phyloP scores from a whole-genome alignment of 2,888 invertebrate species.

The Drosophila peninsularis region DNA sequence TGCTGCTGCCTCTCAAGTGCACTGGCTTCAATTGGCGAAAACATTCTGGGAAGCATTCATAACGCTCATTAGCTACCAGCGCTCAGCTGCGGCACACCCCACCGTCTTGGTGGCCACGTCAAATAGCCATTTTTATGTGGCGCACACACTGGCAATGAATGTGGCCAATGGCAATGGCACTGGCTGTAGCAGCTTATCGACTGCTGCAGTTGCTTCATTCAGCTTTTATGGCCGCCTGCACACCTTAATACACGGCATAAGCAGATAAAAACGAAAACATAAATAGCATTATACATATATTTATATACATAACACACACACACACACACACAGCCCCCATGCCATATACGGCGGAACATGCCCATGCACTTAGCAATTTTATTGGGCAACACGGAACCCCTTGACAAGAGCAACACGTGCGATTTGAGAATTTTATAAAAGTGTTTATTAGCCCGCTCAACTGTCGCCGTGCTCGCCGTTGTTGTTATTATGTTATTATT shows the following conservation, averaged over 20 bases:
- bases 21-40: slow-evolving; percentile 45
- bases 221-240: slow-evolving; percentile 44
- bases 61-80: slow-evolving; percentile 54
- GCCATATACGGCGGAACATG: slow-evolving; percentile 56
- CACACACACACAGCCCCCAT: not conserved
- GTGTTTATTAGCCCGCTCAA: slow-evolving; percentile 70
- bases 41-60: slow-evolving; percentile 56
- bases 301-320: not conserved
- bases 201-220: slow-evolving; percentile 16
- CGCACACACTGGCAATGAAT: slow-evolving; percentile 38
- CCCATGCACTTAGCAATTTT: slow-evolving; percentile 74
- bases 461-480: slow-evolving; percentile 30
- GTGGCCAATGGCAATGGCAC: slow-evolving; percentile 13
- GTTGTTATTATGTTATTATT: slow-evolving; percentile 31
- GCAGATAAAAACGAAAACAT: slow-evolving; percentile 33
- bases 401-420: slow-evolving; percentile 75
- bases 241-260: slow-evolving; percentile 55
- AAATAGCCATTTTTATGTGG: slow-evolving; percentile 57
- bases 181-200: slow-evolving; percentile 54
- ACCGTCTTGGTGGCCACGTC: slow-evolving; percentile 52
- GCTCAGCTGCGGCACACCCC: slow-evolving; percentile 7
- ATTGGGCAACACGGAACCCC: slow-evolving; percentile 64
- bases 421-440: slow-evolving; percentile 76
- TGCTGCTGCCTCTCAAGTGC: slow-evolving; percentile 46
- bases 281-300: slow-evolving; percentile 17